phyloP scores from a whole-genome alignment of 2,113 vertebrate species.

The Monopterus albus region DNA sequence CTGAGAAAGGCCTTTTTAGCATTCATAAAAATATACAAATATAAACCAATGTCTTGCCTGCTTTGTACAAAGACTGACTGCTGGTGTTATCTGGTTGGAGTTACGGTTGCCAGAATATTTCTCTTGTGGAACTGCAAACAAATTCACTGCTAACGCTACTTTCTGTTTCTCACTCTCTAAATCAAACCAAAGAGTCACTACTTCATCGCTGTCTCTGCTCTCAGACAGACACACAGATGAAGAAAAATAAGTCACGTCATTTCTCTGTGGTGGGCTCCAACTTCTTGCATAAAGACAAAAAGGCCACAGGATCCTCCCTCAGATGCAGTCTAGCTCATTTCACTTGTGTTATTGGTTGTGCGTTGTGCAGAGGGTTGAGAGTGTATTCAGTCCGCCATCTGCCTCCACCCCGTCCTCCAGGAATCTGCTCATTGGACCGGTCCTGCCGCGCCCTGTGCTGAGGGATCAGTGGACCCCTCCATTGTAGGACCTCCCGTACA shows the following conservation, averaged over 20 bases:
- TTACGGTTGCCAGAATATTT: slow-evolving; percentile 39
- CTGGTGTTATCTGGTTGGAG: slow-evolving; percentile 28
- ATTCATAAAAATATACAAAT: slow-evolving; percentile 72
- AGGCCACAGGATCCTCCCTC: slow-evolving; percentile 32
- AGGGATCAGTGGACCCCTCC: slow-evolving; percentile 89
- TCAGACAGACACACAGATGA: background rate
- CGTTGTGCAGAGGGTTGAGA: slow-evolving; percentile 5
- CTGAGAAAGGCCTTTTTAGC: slow-evolving; percentile 51
- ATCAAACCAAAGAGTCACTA: background rate
- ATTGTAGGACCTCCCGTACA: slow-evolving; percentile 90
- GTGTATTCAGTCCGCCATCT: slow-evolving; percentile 14
- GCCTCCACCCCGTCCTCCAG: slow-evolving; percentile 11
- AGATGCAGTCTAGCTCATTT: slow-evolving; percentile 25
- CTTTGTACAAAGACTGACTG: slow-evolving; percentile 46
- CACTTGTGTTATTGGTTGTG: background rate
- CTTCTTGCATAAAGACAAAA: slow-evolving; percentile 15
- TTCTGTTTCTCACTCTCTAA: slow-evolving; percentile 19
- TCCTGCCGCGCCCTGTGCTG: slow-evolving; percentile 72
- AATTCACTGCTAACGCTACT: slow-evolving; percentile 9
- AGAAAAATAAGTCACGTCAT: background rate
- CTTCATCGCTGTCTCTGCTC: background rate
- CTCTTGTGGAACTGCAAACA: slow-evolving; percentile 3
- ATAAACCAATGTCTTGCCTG: slow-evolving; percentile 43
- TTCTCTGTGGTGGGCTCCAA: background rate
- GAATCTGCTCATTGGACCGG: slow-evolving; percentile 69